phyloP scores from a whole-genome alignment of 2,113 vertebrate species.

The Antigone vipio region DNA sequence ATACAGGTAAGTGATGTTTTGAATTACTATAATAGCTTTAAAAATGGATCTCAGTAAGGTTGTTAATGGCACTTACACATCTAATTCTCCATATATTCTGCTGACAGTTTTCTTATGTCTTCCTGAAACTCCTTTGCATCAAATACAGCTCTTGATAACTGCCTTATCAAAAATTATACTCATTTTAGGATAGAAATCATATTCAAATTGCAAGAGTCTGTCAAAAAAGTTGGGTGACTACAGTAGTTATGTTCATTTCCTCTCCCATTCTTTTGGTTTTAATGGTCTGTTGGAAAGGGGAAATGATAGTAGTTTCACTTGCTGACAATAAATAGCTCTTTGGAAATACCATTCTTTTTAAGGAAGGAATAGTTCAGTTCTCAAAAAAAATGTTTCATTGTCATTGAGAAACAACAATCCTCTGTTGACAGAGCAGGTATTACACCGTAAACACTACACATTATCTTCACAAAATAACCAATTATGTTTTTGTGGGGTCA shows the following conservation, averaged over 20 bases:
- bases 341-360: background rate
- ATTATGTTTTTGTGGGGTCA: background rate
- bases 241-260: background rate
- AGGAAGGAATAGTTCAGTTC: background rate
- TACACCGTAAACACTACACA: background rate
- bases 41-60: background rate
- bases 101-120: background rate
- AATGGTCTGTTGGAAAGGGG: fast-evolving
- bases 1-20: background rate
- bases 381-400: background rate
- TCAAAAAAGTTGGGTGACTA: background rate
- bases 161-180: background rate
- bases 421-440: background rate
- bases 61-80: background rate
- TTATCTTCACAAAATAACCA: background rate
- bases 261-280: background rate
- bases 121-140: background rate
- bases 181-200: background rate
- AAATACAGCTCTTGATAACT: background rate
- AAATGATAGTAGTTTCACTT: background rate
- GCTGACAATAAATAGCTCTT: background rate
- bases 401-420: background rate
- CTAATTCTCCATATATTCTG: background rate
- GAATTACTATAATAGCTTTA: background rate
- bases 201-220: background rate